Base-by-base conservation (phyloP, 2,888 invertebrate species). In the Eurytoma californica region DNA sequence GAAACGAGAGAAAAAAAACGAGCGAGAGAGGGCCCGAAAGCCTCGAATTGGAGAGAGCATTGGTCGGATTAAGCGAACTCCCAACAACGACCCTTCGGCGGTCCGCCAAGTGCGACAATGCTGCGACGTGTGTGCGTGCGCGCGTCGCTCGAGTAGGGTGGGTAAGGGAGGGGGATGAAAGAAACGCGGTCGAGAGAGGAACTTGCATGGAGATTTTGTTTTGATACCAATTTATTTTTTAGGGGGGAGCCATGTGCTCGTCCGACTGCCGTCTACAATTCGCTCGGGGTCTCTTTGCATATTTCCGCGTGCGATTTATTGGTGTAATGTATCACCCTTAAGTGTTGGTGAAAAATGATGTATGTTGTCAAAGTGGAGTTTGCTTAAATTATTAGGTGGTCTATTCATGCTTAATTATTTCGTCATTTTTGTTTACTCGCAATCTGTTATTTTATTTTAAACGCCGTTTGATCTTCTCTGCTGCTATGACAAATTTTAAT, bases 211-310 rank as follows among this genome's bases (percentile, higher is more conserved):
- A 68, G 78, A 78, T 78, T 78, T 78, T 72, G 78, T 78, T 78
- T 78, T 78, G 78, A 78, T 72, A 78, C 49, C 72, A 51, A 70
- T 60, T 72, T 77, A 72, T 77, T 77, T 72, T 72, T 58, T 14
- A 20, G 13, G 39, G 20, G 47, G 47, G 18, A 47, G 30, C 47
- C 65, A 28, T 28, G 63, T 47, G 68, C 5, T 49, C 63, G 55
- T 65, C n/a, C 28, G 49, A 12, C 30, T 72, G 16, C 53, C 39
- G 30, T 30, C 13, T 14, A 16, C 39, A 61, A 77, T 77, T 77
- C 66, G 65, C 70, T 58, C 58, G 65, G 28, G 49, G 49, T 30
- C 18, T 28, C 65, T 77, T 66, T 77, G 65, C 77, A 60, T 75
- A 75, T 30, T 57, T 53, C 20, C 47, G 16, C 30, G 30, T 51